Base-by-base conservation (phyloP, 1,140 invertebrate genomes). In the Nephotettix cincticeps region DNA sequence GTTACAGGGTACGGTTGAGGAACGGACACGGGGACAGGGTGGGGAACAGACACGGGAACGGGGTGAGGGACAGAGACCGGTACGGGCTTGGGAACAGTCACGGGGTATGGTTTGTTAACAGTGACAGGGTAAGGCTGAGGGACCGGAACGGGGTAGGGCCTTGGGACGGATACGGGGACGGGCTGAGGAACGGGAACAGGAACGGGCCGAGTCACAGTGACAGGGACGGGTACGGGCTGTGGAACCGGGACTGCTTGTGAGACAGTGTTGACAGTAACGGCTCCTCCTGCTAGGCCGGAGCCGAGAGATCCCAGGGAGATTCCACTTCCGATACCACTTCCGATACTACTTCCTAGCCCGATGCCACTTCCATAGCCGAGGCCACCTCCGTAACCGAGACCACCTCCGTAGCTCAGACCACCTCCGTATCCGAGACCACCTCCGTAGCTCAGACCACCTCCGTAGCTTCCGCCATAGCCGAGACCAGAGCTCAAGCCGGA, bases 1-100 rank as follows among this genome's bases (percentile, higher is more conserved):
- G 72, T 71, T 1, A 76, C 75, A 30, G 71, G 36, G 29, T 75
- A 74, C 36, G 75, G 75, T 56, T 76, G 73, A 2, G 69, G 69
- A 64, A 70, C 69, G 11, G 69, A 64, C 0, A 70, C 69, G 1
- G 69, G 69, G 2, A 70, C 61, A 4, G 69, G 69, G 3, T 70
- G 69, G 19, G 69, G 69, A 45, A 70, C 69, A 1, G 69, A 36
- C n/a, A 70, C 69, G 0, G 69, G 69, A 0, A 76, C 74, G 67
- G 73, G 74, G 67, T 75, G 73, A 32, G 71, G 71, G 54, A 72
- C 69, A n/a, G 56, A 64, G 1, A 70, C 68, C 0, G 72, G 74
- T 6, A 74, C 71, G 11, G 70, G 71, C 51, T 71, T 71, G 45
- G 75, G 72, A 25, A 76, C 75, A 36, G 69, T 2, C 1, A 70